A percentile compares a stretch with the other conserved stretches of the same genome.
Conservation (phyloP, 1,140 invertebrate species). For the Philaenus spumarius region DNA sequence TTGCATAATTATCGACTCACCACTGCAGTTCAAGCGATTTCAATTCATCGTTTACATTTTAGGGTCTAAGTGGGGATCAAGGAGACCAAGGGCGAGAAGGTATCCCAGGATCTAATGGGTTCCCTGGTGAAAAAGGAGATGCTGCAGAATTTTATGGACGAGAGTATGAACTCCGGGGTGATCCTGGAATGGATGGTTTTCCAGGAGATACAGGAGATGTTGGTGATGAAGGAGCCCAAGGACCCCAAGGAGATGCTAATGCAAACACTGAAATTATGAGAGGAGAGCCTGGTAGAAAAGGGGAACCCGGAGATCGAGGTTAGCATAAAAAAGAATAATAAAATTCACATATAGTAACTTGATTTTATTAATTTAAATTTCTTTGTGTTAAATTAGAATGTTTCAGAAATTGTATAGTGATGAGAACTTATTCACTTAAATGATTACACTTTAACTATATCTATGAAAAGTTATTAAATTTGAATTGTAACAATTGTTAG, state of each 20-base stretch:
- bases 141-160: slow-evolving; percentile 24
- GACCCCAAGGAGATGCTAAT: neutral
- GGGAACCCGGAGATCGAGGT: neutral
- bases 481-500: no score
- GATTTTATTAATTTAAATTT: no score
- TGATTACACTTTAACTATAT: no score
- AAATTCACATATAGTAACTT: no score
- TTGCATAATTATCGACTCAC: no score
- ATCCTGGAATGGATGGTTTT: slow-evolving; percentile 37
- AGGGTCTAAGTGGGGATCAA: slow-evolving; percentile 30
- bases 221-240: slow-evolving; percentile 14
- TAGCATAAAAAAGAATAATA: no score
- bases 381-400: no score
- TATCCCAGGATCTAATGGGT: slow-evolving; percentile 42
- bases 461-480: no score
- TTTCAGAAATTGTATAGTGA: no score
- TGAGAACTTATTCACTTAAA: no score
- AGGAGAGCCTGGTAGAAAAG: neutral
- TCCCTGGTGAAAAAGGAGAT: slow-evolving; percentile 43
- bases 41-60: no score
- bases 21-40: no score
- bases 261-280: neutral
- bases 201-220: slow-evolving; percentile 37
- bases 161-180: slow-evolving; percentile 35
- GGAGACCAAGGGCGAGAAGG: slow-evolving; percentile 43